Evolutionary conservation across 2,888 invertebrate species (phyloP).

Genomic region (Nowickia ferox): DNA sequence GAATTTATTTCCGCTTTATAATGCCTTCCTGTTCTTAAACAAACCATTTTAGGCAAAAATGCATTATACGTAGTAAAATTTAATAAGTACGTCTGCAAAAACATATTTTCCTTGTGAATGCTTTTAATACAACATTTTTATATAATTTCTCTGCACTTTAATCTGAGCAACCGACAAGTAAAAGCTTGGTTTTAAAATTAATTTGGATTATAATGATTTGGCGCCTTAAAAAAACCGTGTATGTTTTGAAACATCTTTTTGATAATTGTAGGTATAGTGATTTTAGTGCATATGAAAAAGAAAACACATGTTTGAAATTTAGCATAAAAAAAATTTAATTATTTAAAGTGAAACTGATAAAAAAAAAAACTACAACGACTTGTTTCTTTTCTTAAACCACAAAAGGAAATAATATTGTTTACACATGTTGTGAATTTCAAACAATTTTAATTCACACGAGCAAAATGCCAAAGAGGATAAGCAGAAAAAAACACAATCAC

Average conservation of each 20-base stretch:
- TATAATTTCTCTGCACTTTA: neutral
- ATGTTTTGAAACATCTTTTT: constrained; percentile 7
- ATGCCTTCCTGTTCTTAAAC: too few relatives aligned
- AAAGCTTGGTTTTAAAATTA: neutral
- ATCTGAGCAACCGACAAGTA: neutral
- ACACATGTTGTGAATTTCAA: constrained; percentile 70
- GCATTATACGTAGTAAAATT: too few relatives aligned
- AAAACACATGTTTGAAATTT: constrained; percentile 46
- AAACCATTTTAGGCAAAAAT: too few relatives aligned
- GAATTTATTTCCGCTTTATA: too few relatives aligned
- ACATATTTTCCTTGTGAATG: too few relatives aligned
- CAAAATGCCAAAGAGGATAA: constrained; percentile 32
- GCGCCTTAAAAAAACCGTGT: constrained; percentile 13
- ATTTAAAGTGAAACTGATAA: constrained; percentile 48
- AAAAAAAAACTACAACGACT: constrained; percentile 42
- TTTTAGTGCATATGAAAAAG: constrained; percentile 2
- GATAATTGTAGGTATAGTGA: constrained; percentile 2
- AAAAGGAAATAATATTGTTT: constrained; percentile 67
- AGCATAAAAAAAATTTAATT: constrained; percentile 30
- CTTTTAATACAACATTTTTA: neutral
- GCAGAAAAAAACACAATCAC: constrained; percentile 9
- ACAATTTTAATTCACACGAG: constrained; percentile 67
- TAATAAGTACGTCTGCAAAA: too few relatives aligned
- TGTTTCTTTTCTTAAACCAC: constrained; percentile 44
- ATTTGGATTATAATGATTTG: constrained; percentile 11